These are phyloP conservation scores for Enteromius treurensis DNA, from an alignment of 2,797 vertebrate genomes.

Conservation along the genomic window DNA sequence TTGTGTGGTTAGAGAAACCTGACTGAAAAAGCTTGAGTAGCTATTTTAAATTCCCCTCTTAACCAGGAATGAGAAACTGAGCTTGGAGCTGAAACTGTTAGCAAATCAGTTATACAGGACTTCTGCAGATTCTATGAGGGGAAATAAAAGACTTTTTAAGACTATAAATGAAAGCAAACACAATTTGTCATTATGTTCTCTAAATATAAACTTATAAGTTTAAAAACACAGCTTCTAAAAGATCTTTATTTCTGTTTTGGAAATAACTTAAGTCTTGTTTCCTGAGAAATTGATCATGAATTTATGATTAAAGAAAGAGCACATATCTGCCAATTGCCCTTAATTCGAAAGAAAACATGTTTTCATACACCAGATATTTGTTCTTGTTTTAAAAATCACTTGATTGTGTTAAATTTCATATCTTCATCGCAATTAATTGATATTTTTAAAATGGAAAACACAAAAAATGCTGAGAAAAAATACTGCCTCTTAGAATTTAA, in stretches of 20 bases:
- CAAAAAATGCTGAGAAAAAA: neutral
- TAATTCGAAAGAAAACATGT: neutral
- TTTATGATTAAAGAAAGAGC: neutral
- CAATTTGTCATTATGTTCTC: neutral
- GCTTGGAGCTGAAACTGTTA: neutral
- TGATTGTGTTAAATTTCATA: neutral
- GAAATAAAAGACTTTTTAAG: neutral
- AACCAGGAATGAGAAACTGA: neutral
- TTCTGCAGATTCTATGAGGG: neutral
- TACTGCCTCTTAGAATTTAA: neutral
- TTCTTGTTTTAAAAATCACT: neutral
- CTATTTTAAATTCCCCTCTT: constrained; percentile 1
- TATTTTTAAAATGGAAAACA: neutral
- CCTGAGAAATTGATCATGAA: neutral
- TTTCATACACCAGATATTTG: neutral
- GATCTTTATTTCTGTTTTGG: neutral
- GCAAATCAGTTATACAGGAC: neutral
- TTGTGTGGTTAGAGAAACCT: constrained; percentile 4
- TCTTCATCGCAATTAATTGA: neutral
- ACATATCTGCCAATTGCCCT: neutral
- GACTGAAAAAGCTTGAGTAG: neutral
- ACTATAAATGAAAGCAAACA: neutral
- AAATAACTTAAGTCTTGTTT: neutral
- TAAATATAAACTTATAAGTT: neutral
- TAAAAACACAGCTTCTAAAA: neutral